Percentiles rank a stretch among this genome's conserved stretches.
These are phyloP conservation scores for Nilaparvata lugens DNA, from an alignment of 1,140 invertebrate genomes.

Conservation along the genomic window DNA sequence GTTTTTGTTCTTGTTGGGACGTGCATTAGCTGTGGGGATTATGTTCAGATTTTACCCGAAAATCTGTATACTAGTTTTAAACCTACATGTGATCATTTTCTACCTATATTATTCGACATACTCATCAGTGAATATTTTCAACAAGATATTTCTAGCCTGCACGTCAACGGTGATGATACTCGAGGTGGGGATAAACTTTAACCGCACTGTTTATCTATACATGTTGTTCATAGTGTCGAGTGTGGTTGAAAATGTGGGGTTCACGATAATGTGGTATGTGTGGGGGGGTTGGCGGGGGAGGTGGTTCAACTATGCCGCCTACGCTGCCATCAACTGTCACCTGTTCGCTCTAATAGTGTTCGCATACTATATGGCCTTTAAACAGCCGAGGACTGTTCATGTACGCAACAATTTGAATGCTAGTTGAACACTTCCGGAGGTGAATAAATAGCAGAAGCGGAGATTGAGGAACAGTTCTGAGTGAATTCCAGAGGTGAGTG, in stretches of 20 bases:
- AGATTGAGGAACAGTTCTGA: too few species aligned
- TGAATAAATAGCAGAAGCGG: too few species aligned
- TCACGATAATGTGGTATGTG: constrained; percentile 16
- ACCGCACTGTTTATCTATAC: constrained; percentile 13
- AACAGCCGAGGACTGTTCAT: not conserved
- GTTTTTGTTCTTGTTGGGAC: constrained; percentile 16
- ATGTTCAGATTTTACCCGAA: constrained; percentile 9
- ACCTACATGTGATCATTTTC: constrained; percentile 12
- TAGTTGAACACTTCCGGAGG: not conserved
- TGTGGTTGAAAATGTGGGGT: constrained; percentile 14
- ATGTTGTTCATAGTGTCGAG: constrained; percentile 7
- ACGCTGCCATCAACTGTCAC: constrained; percentile 12
- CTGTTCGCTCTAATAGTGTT: constrained; percentile 10
- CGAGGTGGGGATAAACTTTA: constrained; percentile 21
- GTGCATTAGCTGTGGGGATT: constrained; percentile 14
- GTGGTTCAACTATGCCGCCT: constrained; percentile 17
- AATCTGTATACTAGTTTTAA: constrained; percentile 2
- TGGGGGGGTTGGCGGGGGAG: constrained; percentile 14
- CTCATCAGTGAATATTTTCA: not conserved
- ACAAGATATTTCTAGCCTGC: constrained; percentile 13
- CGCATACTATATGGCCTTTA: constrained; percentile 4
- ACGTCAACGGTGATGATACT: constrained; percentile 17
- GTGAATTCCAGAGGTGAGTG: not conserved
- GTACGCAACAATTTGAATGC: not conserved
- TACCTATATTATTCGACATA: constrained; percentile 15